A percentile compares a stretch with the other conserved stretches of the same genome.
Conservation (phyloP, 2,888 invertebrate species). For the Julus scandinavius region DNA sequence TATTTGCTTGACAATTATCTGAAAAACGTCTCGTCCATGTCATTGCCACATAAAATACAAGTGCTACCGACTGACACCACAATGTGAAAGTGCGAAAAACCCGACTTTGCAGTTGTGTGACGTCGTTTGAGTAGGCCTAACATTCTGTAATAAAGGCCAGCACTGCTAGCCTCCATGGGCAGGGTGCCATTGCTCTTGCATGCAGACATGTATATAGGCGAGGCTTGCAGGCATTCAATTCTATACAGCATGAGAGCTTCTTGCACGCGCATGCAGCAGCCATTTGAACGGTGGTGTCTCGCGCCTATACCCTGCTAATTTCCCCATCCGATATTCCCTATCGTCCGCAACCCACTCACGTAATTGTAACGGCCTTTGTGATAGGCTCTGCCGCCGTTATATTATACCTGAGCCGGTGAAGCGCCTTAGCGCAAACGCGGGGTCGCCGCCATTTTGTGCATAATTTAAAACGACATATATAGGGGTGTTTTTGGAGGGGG, state of each 20-base stretch:
- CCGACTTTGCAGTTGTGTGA: neutral
- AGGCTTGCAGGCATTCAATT: neutral
- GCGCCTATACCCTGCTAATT: neutral
- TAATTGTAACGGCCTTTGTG: constrained; percentile 15
- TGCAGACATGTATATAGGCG: neutral
- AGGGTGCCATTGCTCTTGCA: neutral
- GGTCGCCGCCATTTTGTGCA: constrained; percentile 24
- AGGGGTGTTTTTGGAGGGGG: neutral
- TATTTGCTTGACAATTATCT: neutral
- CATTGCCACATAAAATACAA: neutral
- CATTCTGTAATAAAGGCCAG: neutral
- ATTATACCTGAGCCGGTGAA: neutral
- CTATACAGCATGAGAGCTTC: neutral
- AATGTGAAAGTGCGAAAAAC: neutral
- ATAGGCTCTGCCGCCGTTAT: neutral
- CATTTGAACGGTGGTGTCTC: neutral
- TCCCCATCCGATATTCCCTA: constrained; percentile 1
- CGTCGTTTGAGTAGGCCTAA: neutral
- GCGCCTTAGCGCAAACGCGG: too few species aligned
- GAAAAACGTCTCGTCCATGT: neutral
- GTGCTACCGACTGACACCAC: neutral
- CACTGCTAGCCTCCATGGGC: neutral
- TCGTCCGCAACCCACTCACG: neutral
- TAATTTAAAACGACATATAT: neutral
- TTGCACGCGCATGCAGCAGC: neutral